phyloP scores from a whole-genome alignment of 37 sponge, comb jelly and placozoan species.

The Bolinopsis microptera region DNA sequence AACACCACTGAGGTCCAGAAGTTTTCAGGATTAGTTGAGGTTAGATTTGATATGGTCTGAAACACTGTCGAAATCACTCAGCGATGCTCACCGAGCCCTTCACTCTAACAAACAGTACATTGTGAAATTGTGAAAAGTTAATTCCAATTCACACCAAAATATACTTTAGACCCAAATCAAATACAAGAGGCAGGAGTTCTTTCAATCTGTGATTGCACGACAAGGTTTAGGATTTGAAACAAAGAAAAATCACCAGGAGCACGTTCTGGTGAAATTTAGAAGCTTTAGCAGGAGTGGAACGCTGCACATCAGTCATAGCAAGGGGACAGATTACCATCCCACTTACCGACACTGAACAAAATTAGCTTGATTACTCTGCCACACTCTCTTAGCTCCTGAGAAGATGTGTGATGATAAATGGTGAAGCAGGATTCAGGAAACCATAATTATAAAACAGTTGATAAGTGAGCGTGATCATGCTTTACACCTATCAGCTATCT shows the following conservation, averaged over 20 bases:
- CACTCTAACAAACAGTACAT: neutral
- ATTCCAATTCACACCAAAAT: neutral
- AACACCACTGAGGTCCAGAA: constrained; percentile 99
- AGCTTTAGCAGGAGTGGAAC: constrained; percentile 63
- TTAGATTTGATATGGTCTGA: constrained; percentile 70
- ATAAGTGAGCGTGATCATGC: no score
- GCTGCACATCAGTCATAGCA: constrained; percentile 99
- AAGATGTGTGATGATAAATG: neutral
- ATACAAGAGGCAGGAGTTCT: neutral
- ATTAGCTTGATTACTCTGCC: constrained; percentile 77
- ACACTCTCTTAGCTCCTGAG: neutral
- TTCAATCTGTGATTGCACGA: no score
- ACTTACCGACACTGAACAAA: constrained; percentile 81
- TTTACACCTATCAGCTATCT: no score
- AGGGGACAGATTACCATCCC: constrained; percentile 94
- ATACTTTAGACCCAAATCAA: neutral
- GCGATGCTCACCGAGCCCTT: no score
- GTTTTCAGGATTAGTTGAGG: constrained; percentile 69
- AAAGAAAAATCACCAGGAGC: neutral
- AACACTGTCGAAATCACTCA: constrained; percentile 9
- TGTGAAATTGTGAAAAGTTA: neutral
- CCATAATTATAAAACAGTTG: no score
- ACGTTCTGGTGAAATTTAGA: constrained; percentile 8
- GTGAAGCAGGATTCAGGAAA: neutral
- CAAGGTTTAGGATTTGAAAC: no score